Evolutionary conservation across 64 coral and sea anemone species (phyloP).

Genomic region (Porites australiensis): DNA sequence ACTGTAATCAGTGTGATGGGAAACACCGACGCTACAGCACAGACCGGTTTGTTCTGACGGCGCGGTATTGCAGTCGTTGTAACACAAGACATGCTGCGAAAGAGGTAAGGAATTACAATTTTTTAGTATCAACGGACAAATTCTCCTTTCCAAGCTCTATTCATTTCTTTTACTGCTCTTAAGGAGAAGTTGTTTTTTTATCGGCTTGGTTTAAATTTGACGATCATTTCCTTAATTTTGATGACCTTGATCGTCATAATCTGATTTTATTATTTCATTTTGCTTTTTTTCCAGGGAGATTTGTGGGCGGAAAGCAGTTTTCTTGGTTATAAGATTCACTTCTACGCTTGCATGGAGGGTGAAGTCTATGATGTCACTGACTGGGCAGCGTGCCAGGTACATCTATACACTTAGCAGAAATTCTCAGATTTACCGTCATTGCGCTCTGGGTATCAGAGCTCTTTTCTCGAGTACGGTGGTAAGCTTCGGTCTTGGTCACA

Average conservation of each 20-base stretch:
- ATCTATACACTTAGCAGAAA: too few relatives aligned
- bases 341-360: constrained; percentile 70
- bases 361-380: constrained; percentile 60
- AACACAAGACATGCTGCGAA: constrained; percentile 65
- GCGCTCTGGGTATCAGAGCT: too few relatives aligned
- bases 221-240: too few relatives aligned
- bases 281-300: constrained; percentile 43
- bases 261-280: not conserved
- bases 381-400: constrained; percentile 67
- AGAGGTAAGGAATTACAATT: constrained; percentile 23
- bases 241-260: not conserved
- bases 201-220: too few relatives aligned
- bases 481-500: too few relatives aligned
- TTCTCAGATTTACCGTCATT: too few relatives aligned
- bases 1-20: constrained; percentile 43
- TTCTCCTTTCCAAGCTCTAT: too few relatives aligned
- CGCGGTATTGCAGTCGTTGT: constrained; percentile 43
- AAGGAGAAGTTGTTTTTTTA: too few relatives aligned
- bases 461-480: too few relatives aligned
- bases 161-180: too few relatives aligned
- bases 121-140: not conserved
- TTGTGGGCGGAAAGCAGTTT: constrained; percentile 64
- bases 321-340: constrained; percentile 24
- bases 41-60: constrained; percentile 35
- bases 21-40: constrained; percentile 52